Evolutionary conservation across 1,140 invertebrate species (phyloP).

Genomic region (Trissolcus basalis): DNA sequence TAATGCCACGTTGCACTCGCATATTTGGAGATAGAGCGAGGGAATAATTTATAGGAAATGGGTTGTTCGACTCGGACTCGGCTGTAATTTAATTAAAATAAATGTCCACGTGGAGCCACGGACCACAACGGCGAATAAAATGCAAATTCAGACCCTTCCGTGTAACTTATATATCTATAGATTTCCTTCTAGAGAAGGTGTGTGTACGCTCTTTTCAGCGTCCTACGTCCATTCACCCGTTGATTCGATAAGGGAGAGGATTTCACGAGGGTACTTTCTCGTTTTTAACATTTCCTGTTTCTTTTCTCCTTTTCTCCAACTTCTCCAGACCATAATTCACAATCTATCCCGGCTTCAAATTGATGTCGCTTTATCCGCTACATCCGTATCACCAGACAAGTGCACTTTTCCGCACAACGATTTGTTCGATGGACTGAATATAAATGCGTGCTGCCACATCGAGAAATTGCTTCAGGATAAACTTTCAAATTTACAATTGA

Average conservation of each 20-base stretch:
- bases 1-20: constrained; percentile 70
- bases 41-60: constrained; percentile 78
- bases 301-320: constrained; percentile 55
- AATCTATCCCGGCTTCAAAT: constrained; percentile 48
- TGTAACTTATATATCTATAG: constrained; percentile 63
- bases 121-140: constrained; percentile 75
- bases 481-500: constrained; percentile 26
- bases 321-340: constrained; percentile 46
- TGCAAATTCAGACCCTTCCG: constrained; percentile 76
- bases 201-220: constrained; percentile 57
- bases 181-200: constrained; percentile 51
- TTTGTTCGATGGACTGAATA: constrained; percentile 54
- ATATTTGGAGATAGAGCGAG: constrained; percentile 59
- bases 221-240: constrained; percentile 71
- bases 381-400: constrained; percentile 47
- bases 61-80: constrained; percentile 75
- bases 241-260: constrained; percentile 72
- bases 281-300: constrained; percentile 63
- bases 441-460: constrained; percentile 51
- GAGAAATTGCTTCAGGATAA: constrained; percentile 16
- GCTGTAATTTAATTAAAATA: constrained; percentile 78
- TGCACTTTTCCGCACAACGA: constrained; percentile 43
- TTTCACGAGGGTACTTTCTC: constrained; percentile 61
- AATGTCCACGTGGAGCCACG: constrained; percentile 72
- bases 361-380: constrained; percentile 52